Evolutionary conservation across 2,888 invertebrate genomes (phyloP).

Genomic region (Orthonevra nobilis): DNA sequence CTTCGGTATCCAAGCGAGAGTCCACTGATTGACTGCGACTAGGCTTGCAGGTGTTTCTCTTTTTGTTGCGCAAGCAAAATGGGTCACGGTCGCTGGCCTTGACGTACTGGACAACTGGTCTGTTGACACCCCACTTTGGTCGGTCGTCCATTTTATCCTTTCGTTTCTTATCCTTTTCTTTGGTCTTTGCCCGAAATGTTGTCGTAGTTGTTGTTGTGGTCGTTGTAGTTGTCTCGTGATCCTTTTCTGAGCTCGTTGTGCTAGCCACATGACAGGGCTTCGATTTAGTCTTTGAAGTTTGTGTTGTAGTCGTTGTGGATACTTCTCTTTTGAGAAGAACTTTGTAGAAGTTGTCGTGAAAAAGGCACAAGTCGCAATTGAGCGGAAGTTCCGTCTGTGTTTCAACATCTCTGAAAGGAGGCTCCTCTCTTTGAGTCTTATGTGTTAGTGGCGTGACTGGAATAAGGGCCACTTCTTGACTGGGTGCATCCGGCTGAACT

Average conservation of each 20-base stretch:
- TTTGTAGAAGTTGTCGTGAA: conserved; percentile 80
- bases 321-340: conserved; percentile 78
- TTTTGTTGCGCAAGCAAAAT: conserved; percentile 85
- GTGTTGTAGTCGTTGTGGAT: conserved; percentile 79
- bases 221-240: conserved; percentile 77
- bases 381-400: conserved; percentile 79
- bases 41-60: conserved; percentile 82
- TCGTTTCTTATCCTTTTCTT: conserved; percentile 72
- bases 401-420: conserved; percentile 74
- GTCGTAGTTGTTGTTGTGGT: conserved; percentile 79
- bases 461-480: conserved; percentile 39
- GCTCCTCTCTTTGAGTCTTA: background rate
- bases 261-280: conserved; percentile 73
- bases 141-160: conserved; percentile 82
- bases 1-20: conserved; percentile 76
- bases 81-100: conserved; percentile 96
- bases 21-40: conserved; percentile 81
- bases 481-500: background rate
- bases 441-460: background rate
- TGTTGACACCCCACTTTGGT: conserved; percentile 88
- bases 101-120: conserved; percentile 90
- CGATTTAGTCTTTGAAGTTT: conserved; percentile 76
- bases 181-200: conserved; percentile 76
- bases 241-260: conserved; percentile 72
- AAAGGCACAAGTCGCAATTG: conserved; percentile 78